These are phyloP conservation scores for Disparrhopalites patrizii DNA, from an alignment of 2,888 invertebrate species.

Conservation along the genomic window DNA sequence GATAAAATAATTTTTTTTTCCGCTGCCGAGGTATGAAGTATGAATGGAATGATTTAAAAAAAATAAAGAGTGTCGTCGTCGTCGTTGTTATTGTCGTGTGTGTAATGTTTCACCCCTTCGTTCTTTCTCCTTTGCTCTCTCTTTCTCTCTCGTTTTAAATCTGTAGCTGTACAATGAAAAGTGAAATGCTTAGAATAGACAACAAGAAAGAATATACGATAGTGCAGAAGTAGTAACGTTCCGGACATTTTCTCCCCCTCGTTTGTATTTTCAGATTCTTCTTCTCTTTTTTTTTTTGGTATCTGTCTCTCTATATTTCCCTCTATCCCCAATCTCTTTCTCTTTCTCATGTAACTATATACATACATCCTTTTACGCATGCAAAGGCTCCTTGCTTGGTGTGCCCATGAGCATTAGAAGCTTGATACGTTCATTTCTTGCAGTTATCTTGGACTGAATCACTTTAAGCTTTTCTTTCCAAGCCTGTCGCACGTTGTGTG, in stretches of 20 bases:
- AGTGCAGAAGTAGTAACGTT: conserved; percentile 6
- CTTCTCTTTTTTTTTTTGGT: no score
- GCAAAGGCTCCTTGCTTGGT: conserved; percentile 54
- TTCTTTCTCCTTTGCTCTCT: not conserved
- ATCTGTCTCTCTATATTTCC: not conserved
- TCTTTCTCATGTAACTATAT: no score
- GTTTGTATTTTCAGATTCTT: no score
- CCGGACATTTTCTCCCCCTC: conserved; percentile 3
- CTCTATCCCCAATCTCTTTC: no score
- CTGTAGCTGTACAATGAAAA: no score
- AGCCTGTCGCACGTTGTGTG: conserved; percentile 35
- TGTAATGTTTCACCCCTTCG: no score
- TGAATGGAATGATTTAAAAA: conserved; percentile 27
- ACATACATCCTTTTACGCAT: conserved; percentile 18
- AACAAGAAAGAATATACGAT: no score
- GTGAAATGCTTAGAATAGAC: no score
- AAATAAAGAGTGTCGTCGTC: conserved; percentile 5
- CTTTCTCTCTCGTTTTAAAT: not conserved
- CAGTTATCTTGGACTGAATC: conserved; percentile 81
- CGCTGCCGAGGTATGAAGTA: conserved; percentile 25
- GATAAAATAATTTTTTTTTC: no score
- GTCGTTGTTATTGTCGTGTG: not conserved
- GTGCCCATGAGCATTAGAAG: conserved; percentile 79
- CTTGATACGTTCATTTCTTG: conserved; percentile 83
- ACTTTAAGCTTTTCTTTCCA: conserved; percentile 56